Conservation (phyloP, 2,113 vertebrate genomes). For the Steatornis caripensis region DNA sequence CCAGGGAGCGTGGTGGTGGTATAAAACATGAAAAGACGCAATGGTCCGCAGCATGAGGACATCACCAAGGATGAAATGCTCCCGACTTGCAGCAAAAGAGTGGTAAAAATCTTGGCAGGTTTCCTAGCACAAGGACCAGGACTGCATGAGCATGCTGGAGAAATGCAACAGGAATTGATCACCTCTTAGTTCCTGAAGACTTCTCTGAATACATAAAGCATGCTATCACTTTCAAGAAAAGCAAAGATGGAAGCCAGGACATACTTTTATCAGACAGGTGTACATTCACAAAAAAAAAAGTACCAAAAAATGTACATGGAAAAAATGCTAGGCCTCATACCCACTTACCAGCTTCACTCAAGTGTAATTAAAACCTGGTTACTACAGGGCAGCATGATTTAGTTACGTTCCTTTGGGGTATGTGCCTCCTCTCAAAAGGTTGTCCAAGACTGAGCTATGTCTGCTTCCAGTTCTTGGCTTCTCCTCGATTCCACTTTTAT, state of each 20-base stretch:
- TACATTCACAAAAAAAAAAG: not conserved
- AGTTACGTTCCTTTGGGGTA: not conserved
- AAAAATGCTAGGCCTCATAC: not conserved
- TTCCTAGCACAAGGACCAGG: not conserved
- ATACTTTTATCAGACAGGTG: not conserved
- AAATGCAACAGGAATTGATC: not conserved
- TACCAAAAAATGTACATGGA: not conserved
- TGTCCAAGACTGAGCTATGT: not conserved
- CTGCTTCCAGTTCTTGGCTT: not conserved
- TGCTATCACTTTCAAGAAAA: not conserved
- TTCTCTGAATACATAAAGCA: not conserved
- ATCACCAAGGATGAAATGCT: not conserved
- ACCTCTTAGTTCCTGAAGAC: not conserved
- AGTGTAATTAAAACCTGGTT: not conserved
- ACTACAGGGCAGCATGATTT: not conserved
- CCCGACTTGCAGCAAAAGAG: not conserved
- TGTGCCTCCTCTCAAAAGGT: not conserved
- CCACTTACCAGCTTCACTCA: not conserved
- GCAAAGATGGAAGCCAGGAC: not conserved
- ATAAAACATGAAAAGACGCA: accelerated
- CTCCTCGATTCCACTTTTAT: not conserved
- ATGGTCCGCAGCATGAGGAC: not conserved
- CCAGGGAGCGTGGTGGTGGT: not conserved
- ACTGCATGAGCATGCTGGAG: accelerated
- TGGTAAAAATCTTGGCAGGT: not conserved